A percentile compares a stretch with the other conserved stretches of the same genome.
Evolutionary conservation across 2,113 vertebrate genomes (phyloP).

Genomic region (Hippocampus guttulatus): DNA sequence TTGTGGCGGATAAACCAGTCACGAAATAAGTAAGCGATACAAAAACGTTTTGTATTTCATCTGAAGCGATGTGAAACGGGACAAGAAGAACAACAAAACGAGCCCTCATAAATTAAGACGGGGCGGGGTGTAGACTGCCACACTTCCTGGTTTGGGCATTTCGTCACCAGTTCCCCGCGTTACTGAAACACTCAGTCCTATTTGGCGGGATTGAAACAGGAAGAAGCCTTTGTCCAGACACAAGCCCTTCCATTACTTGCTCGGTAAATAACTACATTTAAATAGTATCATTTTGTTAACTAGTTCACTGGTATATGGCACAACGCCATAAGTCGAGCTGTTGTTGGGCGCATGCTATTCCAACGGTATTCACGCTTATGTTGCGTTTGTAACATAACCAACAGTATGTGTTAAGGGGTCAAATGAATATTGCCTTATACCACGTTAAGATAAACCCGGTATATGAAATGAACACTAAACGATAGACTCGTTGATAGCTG

Average conservation of each 20-base stretch:
- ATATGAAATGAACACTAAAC: neutral
- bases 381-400: neutral
- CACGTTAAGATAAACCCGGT: neutral
- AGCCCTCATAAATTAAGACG: conserved; percentile 2
- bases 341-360: neutral
- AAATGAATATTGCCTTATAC: neutral
- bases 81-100: conserved; percentile 5
- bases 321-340: too few species aligned
- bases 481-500: neutral
- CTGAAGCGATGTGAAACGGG: accelerated
- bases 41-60: neutral
- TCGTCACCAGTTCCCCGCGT: conserved; percentile 58
- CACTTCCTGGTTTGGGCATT: conserved; percentile 23
- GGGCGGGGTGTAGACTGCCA: neutral
- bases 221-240: neutral
- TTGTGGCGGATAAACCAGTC: neutral
- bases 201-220: conserved; percentile 52
- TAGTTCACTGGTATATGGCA: neutral
- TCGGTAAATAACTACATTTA: conserved; percentile 31
- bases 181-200: conserved; percentile 35
- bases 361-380: neutral
- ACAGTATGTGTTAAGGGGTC: too few species aligned
- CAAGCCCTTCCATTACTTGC: neutral
- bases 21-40: neutral
- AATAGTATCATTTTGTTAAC: neutral